These are phyloP conservation scores for Microplitis demolitor DNA, from an alignment of 1,140 invertebrate species.

Conservation along the genomic window DNA sequence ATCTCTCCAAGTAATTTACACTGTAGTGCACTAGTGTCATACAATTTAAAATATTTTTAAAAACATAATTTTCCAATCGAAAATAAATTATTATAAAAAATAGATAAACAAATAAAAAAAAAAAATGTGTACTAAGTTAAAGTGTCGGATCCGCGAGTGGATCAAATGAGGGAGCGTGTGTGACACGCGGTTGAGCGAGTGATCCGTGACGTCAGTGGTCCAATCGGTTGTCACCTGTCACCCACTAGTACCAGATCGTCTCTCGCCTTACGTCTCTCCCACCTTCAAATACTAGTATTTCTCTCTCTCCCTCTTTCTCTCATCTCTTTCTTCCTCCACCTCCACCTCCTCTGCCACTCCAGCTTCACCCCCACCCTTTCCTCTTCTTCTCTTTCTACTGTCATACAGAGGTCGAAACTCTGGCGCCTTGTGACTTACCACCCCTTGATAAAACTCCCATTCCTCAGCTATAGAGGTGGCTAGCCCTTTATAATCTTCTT, in stretches of 20 bases:
- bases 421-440: too few relatives aligned
- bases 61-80: too few relatives aligned
- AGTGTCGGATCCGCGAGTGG: neutral
- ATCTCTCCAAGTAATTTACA: constrained; percentile 13
- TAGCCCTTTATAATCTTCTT: too few relatives aligned
- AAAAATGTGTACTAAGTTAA: too few relatives aligned
- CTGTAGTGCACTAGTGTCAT: neutral
- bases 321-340: constrained; percentile 12
- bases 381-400: neutral
- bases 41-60: neutral
- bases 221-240: constrained; percentile 57
- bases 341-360: neutral
- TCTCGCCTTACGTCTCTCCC: neutral
- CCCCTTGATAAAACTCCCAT: too few relatives aligned
- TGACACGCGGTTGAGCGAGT: constrained; percentile 34
- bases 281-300: neutral
- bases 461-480: too few relatives aligned
- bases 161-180: constrained; percentile 16
- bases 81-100: too few relatives aligned
- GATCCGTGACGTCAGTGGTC: constrained; percentile 52
- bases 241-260: neutral
- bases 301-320: constrained; percentile 11
- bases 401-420: too few relatives aligned
- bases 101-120: too few relatives aligned
- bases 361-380: neutral